Evolutionary conservation across 2,797 vertebrate species (phyloP), one percentile per base, ranked within the genome.

Genomic region (Sebastes nivosus): DNA sequence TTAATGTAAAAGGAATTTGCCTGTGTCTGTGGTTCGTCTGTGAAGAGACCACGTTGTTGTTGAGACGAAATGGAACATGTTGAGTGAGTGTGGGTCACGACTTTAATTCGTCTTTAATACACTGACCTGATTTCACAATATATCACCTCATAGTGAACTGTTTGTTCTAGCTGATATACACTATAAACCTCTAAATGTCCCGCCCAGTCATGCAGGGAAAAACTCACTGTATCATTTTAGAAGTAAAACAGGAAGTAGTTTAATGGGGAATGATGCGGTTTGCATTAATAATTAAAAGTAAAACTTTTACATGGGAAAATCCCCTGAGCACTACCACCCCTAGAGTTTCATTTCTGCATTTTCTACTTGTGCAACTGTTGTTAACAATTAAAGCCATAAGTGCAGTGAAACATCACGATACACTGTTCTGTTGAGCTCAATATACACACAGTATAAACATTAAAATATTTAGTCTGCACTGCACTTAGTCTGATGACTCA

Each of bases 1-100:
- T 82, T 72, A 79, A 60, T 81, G 76, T 67, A 59, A 79, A 67
- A 80, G 55, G 52, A 83, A 84, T 91, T 69, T 72, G 16, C 68
- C 71, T 83, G 63, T 65, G 72, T 77, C 72, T 76, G 65, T 76
- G 57, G 72, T 84, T 58, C 22, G 18, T 59, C 13, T 65, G 30
- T 71, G 52, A 66, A 1, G 54, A 66, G 60, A 76, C 34, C 58
- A 63, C 71, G 60, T 27, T 79, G 69, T 74, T 52, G 24, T 54
- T 38, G 18, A 78, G 61, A 80, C 36, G 71, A 83, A 87, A 67
- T 67, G 71, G 81, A 83, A 83, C 50, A 79, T 71, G 67, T 59
- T 42, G 18, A 50, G 24, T 78, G 67, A 73, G 57, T 81, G 71
- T 46, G 75, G 4, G 29, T 77, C 27, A 36, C 24, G 65, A 58